Evolutionary conservation across 2,888 invertebrate genomes (phyloP), one percentile per base, ranked within the genome.

Genomic region (Frankliniella fusca): DNA sequence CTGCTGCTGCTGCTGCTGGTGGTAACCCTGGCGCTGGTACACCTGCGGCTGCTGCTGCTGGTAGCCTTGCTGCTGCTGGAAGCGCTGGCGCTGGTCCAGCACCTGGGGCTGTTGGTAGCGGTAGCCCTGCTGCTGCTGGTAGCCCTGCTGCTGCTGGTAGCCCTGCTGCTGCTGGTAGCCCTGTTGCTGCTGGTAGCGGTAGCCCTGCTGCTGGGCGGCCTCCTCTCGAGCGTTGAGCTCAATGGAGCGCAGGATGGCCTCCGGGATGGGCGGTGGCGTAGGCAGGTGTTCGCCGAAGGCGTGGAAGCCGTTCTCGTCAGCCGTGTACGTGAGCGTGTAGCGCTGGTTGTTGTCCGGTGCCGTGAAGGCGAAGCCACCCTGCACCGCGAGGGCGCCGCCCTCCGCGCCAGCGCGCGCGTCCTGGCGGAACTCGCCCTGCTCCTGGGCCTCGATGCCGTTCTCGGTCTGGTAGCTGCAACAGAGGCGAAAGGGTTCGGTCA

Each of bases 271-370:
- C 7, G 88, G 88, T 0, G 88, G 85, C 3, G 87, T 86, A 3
- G 88, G 88, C 49, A 88, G 84, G 84, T 88, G 88, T n/a, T 85
- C 87, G 54, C 88, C 92, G 87, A 89, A 87, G 48, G 93, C 90
- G 84, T 91, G 91, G 90, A 91, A 93, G 83, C 93, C 93, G 84
- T 92, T 91, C 87, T 93, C 93, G 85, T 93, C 92, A 84, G 93
- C 93, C 83, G 90, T 85, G 87, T 93, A 93, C 80, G 88, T 87
- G 7, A 76, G 23, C 27, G 70, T 27, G 70, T 76, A 76, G 70
- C 70, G 70, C 70, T 10, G 23, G 70, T 76, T 76, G 70, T 23
- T 76, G 70, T 76, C 70, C 11, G 70, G 70, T 10, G 70, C 70
- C 70, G 70, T 76, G 70, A 76, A 76, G 70, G 70, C 70, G 70